Evolutionary conservation across 2,797 vertebrate species (phyloP), one percentile per base, ranked within the genome.

Genomic region (Eremophila alpestris): DNA sequence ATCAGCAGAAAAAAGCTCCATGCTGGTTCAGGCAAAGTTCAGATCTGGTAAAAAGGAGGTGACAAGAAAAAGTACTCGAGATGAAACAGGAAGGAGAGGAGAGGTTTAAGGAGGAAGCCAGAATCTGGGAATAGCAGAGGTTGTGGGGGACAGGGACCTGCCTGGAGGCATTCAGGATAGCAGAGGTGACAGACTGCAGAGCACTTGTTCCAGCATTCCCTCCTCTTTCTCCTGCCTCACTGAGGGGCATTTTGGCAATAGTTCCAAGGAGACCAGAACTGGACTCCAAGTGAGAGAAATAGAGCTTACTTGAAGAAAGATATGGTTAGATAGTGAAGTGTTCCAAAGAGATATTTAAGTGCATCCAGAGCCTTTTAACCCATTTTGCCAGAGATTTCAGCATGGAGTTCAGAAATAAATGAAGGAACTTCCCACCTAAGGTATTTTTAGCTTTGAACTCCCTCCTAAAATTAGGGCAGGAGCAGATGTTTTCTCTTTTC

Each of bases 371-470:
- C 12, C 36, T 93, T 87, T 69, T 55, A 85, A 48, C 0, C 2
- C 30, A 55, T 62, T 84, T 82, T 63, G 11, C 23, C 48, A 63
- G 21, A 74, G 9, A 65, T 58, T 84, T 89, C 59, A 69, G 49
- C 52, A 63, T 9, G 9, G 51, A 84, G 29, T 30, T 79, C 30
- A 73, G 24, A 41, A 89, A 59, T 32, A 84, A 82, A 86, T 38
- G 15, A 30, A 67, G 9, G 3, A 91, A 49, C 5, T 45, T 89
- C 10, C 23, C 1, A 5, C 16, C 17, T 60, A 45, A 92, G 11
- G 19, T 92, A 83, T 67, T 85, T 92, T 91, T 92, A 94, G 34
- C 32, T 90, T 79, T 94, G 52, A 89, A 82, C n/a, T 70, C 23
- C 3, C 13, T 85, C 51, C 34, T 68, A 56, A 85, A 93, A 17